Base-by-base conservation (phyloP, 2,797 vertebrate species). In the Bovichtus variegatus region DNA sequence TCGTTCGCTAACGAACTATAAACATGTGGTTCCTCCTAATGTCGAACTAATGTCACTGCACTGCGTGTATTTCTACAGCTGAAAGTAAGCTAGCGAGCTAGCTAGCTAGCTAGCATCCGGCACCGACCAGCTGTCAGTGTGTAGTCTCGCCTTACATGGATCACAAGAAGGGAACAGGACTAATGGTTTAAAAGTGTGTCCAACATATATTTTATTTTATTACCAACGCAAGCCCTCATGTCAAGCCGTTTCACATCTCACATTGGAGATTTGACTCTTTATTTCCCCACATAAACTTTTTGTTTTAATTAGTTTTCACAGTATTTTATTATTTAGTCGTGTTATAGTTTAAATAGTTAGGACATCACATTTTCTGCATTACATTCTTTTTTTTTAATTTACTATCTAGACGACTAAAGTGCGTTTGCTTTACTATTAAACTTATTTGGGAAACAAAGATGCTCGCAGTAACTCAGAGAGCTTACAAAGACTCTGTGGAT, bases 101-200 rank as follows among this genome's bases (percentile, higher is more conserved):
- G 15, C 54, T n/a, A n/a, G n/a, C 81, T 36, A 38, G 57, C 44
- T 58, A 46, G 31, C 84, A 65, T 44, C 73, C 29, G 23, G 44
- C 4, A 2, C 1, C 31, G 27, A 34, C 31, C 7, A 44, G 3
- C 18, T 41, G n/a, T 13, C 46, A 41, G 21, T 11, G 0, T 11
- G 6, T 31, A 50, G 7, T 36, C 10, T 69, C 21, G 31, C 86
- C 86, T 71, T 87, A 81, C 1, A 83, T 76, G 81, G 40, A 68
- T n/a, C 31, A 34, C 3, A 47, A 36, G 11, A 40, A 4, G 1
- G 5, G 25, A n/a, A 4, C 23, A 29, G 31, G 19, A n/a, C 12
- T 6, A 9, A 12, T 4, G 1, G 16, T 38, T 67, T 43, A 29
- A 4, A 8, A 19, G 40, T 50, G 6, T 23, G 38, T 18, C 44